Evolutionary conservation across 2,888 invertebrate genomes (phyloP).

Genomic region (Athalia rosae): DNA sequence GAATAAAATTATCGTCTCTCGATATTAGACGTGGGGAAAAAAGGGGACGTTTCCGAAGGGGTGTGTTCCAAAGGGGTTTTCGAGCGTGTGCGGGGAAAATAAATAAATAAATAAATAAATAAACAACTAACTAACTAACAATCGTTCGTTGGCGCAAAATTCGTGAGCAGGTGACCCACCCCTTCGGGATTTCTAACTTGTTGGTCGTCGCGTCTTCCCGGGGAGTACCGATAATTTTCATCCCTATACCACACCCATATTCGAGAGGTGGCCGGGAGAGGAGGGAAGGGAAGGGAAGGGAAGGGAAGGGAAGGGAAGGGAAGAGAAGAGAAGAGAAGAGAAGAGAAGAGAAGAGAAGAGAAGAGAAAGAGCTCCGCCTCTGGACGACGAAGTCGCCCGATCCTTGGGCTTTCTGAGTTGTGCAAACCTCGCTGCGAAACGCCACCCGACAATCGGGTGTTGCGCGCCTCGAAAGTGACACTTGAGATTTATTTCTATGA

Average conservation of each 20-base stretch:
- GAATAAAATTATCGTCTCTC: too few relatives aligned
- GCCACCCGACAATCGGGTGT: conserved; percentile 33
- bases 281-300: conserved; percentile 5
- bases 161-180: too few relatives aligned
- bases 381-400: neutral
- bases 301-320: conserved; percentile 15
- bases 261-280: neutral
- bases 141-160: neutral
- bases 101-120: neutral
- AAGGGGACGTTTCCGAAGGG: too few relatives aligned
- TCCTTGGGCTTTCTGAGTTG: conserved; percentile 1
- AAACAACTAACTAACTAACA: too few relatives aligned
- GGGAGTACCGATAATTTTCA: too few relatives aligned
- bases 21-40: too few relatives aligned
- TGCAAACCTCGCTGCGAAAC: neutral
- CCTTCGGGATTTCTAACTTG: too few relatives aligned
- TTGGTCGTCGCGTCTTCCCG: too few relatives aligned
- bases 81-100: neutral
- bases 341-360: conserved; percentile 5
- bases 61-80: too few relatives aligned
- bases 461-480: conserved; percentile 12
- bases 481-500: conserved; percentile 1
- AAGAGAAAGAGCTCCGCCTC: conserved; percentile 24
- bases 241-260: conserved; percentile 29
- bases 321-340: neutral